Percentiles rank a stretch among this genome's conserved stretches.
phyloP scores from a whole-genome alignment of 1,140 invertebrate genomes.

The Drosophila willistoni region DNA sequence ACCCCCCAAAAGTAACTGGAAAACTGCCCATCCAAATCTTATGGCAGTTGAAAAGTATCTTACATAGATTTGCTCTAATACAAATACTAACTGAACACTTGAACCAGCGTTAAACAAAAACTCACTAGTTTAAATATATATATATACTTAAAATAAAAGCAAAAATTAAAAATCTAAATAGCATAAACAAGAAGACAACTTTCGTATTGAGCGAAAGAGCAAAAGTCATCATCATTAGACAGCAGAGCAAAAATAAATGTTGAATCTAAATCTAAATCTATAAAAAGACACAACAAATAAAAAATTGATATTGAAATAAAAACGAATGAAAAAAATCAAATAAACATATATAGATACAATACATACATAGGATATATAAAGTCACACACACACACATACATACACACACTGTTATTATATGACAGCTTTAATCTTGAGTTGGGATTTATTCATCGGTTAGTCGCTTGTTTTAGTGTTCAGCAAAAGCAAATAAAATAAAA shows the following conservation, averaged over 20 bases:
- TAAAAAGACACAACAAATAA: constrained; percentile 41
- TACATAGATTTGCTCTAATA: background rate
- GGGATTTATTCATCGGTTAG: constrained; percentile 51
- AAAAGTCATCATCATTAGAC: constrained; percentile 55
- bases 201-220: constrained; percentile 48
- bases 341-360: constrained; percentile 31
- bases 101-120: background rate
- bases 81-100: constrained; percentile 2
- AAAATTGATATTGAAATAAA: constrained; percentile 4
- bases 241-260: constrained; percentile 51
- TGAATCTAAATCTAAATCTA: constrained; percentile 46
- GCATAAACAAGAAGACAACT: constrained; percentile 42
- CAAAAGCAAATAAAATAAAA: constrained; percentile 40
- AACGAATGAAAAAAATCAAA: constrained; percentile 24
- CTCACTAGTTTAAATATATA: background rate
- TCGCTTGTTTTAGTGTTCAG: constrained; percentile 72
- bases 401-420: constrained; percentile 41
- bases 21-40: background rate
- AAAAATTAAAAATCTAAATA: constrained; percentile 56
- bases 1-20: background rate
- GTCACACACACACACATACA: background rate
- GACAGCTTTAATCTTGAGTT: constrained; percentile 64
- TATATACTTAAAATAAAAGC: constrained; percentile 24
- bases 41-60: background rate
- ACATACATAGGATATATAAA: constrained; percentile 7